These are phyloP conservation scores for Cryptotermes secundus DNA, from an alignment of 1,140 invertebrate genomes.

Conservation along the genomic window DNA sequence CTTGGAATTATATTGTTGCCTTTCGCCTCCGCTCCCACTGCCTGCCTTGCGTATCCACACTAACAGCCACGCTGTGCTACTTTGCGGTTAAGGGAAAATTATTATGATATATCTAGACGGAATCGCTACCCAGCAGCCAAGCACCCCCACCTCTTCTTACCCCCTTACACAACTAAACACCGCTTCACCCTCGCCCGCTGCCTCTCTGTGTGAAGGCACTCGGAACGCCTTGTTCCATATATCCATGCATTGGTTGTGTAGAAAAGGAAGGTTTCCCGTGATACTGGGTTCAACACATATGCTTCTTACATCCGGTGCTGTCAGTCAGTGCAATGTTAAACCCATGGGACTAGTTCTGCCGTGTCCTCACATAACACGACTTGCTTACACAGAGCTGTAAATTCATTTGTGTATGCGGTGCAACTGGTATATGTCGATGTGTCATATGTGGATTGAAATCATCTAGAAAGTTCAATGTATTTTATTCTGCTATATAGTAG, in stretches of 20 bases:
- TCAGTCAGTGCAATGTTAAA: no score
- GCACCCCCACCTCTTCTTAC: slow-evolving; percentile 1
- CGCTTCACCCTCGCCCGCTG: not conserved
- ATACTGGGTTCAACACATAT: not conserved
- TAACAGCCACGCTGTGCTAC: slow-evolving; percentile 30
- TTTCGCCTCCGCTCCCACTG: slow-evolving; percentile 43
- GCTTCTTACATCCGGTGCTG: not conserved
- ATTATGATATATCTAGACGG: slow-evolving; percentile 56
- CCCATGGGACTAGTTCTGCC: no score
- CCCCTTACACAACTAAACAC: not conserved
- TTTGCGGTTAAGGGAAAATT: slow-evolving; percentile 52
- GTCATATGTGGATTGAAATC: no score
- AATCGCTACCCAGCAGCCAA: slow-evolving; percentile 42
- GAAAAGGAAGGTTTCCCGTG: not conserved
- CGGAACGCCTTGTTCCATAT: not conserved
- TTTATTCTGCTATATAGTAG: no score
- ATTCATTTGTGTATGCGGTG: no score
- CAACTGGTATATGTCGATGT: no score
- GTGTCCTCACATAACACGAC: no score
- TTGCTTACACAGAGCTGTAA: no score
- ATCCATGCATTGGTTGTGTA: not conserved
- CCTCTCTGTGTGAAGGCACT: not conserved
- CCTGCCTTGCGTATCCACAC: slow-evolving; percentile 2
- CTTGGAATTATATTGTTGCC: slow-evolving; percentile 61
- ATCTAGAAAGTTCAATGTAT: no score